Conservation (phyloP, 2,888 invertebrate species). For the Lepas anatifera region DNA sequence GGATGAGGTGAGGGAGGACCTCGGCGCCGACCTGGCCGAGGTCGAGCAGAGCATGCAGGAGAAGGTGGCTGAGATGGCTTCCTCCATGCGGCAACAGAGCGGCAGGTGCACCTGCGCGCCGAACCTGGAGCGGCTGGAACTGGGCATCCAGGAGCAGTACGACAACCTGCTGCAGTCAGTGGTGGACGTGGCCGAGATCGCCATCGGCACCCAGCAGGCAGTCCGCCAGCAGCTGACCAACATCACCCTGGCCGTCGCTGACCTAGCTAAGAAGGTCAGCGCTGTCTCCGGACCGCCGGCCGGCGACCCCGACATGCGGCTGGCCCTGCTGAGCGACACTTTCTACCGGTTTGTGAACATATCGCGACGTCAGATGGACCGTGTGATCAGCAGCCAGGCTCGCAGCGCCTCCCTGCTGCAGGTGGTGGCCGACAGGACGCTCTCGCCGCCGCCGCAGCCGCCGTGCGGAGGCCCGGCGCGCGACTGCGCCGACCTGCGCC, state of each 20-base stretch:
- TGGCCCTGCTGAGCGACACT: conserved; percentile 4
- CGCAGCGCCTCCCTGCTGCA: background rate
- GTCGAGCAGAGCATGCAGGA: background rate
- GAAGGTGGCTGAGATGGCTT: background rate
- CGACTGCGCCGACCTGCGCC: conserved; percentile 75
- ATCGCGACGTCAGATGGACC: background rate
- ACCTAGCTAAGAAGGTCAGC: background rate
- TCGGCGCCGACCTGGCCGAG: background rate
- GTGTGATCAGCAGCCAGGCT: background rate
- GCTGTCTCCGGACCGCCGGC: background rate
- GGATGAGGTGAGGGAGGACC: background rate
- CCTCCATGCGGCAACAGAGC: background rate
- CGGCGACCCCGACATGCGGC: background rate
- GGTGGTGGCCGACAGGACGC: background rate
- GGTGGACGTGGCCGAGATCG: conserved; percentile 5
- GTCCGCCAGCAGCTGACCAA: background rate
- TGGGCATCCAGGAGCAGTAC: background rate
- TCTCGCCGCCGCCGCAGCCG: background rate
- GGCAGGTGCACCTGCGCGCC: background rate
- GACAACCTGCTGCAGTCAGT: background rate
- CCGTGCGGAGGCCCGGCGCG: conserved; percentile 49
- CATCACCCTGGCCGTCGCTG: background rate
- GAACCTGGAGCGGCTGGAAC: background rate
- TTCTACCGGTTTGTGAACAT: background rate
- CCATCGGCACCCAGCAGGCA: conserved; percentile 3